These are phyloP conservation scores for Halesus radiatus DNA, from an alignment of 1,140 invertebrate genomes.

Conservation along the genomic window DNA sequence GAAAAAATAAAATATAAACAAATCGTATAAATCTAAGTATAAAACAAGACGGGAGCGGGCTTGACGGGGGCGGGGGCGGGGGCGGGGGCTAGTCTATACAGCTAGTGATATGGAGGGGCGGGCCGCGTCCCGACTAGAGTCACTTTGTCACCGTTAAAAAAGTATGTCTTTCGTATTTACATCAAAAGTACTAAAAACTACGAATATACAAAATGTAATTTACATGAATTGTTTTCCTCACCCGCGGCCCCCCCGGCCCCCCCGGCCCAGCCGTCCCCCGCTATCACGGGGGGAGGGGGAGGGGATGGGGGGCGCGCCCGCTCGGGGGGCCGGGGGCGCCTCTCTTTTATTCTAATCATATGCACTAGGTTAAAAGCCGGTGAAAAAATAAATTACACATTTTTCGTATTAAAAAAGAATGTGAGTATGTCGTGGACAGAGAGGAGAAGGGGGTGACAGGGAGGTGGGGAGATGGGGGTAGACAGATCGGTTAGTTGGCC, in stretches of 20 bases:
- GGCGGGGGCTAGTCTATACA: background rate
- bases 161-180: conserved; percentile 54
- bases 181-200: conserved; percentile 49
- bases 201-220: conserved; percentile 48
- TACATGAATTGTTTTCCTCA: conserved; percentile 28
- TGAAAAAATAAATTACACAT: conserved; percentile 58
- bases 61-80: conserved; percentile 5
- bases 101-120: too few species aligned
- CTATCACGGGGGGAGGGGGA: conserved; percentile 31
- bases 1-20: conserved; percentile 59
- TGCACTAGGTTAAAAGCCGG: conserved; percentile 55
- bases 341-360: background rate
- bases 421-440: conserved; percentile 28
- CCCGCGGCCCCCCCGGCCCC: background rate
- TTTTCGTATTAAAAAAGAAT: conserved; percentile 33
- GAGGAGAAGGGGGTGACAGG: background rate
- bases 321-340: background rate
- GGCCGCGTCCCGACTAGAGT: conserved; percentile 54
- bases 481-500: conserved; percentile 50
- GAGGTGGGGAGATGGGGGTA: background rate
- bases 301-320: background rate
- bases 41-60: conserved; percentile 47
- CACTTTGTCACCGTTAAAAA: conserved; percentile 49
- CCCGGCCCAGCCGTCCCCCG: conserved; percentile 3
- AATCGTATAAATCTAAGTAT: conserved; percentile 53